Percentiles rank a stretch among this genome's conserved stretches.
phyloP scores from a whole-genome alignment of 1,140 invertebrate genomes.

The Megalopta genalis region DNA sequence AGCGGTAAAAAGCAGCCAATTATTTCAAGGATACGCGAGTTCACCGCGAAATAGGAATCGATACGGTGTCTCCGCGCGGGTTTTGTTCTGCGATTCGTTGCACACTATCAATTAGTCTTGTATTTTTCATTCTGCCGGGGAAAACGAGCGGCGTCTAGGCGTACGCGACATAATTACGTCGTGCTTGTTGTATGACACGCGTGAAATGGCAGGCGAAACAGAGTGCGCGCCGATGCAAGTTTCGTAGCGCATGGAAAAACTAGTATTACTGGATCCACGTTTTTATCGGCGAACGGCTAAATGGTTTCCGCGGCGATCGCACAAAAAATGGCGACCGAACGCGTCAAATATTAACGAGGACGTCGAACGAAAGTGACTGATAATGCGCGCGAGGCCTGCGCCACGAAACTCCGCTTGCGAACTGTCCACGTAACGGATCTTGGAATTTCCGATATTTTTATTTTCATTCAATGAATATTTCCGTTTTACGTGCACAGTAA shows the following conservation, averaged over 20 bases:
- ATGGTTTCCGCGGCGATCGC: slow-evolving; percentile 9
- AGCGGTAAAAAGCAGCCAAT: slow-evolving; percentile 15
- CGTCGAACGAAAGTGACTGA: slow-evolving; percentile 3
- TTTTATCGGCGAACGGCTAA: slow-evolving; percentile 27
- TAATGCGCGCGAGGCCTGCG: slow-evolving; percentile 6
- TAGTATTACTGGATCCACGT: slow-evolving; percentile 44
- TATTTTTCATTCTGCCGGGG: slow-evolving; percentile 17
- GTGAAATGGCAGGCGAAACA: slow-evolving; percentile 34
- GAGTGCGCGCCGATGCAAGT: not conserved
- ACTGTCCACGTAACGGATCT: not conserved
- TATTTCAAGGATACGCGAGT: slow-evolving; percentile 44
- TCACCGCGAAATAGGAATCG: slow-evolving; percentile 29
- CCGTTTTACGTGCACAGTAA: no score
- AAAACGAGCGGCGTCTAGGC: slow-evolving; percentile 7
- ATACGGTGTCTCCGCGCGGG: not conserved
- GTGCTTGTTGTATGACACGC: slow-evolving; percentile 44
- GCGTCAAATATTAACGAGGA: slow-evolving; percentile 36
- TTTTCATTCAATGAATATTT: no score
- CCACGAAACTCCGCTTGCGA: not conserved
- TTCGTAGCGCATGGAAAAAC: slow-evolving; percentile 49
- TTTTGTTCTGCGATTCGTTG: slow-evolving; percentile 49
- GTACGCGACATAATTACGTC: slow-evolving; percentile 42
- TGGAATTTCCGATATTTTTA: no score
- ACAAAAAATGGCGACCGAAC: not conserved
- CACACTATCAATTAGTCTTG: slow-evolving; percentile 50